These are phyloP conservation scores for Gari tellinella DNA, from an alignment of 2,888 invertebrate genomes.

Conservation along the genomic window DNA sequence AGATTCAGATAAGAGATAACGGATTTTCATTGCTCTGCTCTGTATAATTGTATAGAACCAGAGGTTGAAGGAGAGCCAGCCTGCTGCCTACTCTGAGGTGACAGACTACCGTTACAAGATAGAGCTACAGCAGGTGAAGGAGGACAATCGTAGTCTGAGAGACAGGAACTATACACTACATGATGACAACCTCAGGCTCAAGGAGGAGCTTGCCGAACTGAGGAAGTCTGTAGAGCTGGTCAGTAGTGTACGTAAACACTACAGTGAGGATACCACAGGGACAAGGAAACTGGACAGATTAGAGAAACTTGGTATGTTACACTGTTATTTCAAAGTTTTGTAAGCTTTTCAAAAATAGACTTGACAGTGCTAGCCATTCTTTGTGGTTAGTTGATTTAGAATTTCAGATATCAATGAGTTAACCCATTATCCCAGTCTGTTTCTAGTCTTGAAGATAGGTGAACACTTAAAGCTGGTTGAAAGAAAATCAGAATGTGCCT, in stretches of 20 bases:
- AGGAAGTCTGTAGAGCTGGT: constrained; percentile 56
- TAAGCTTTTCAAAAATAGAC: too few relatives aligned
- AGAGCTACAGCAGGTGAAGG: constrained; percentile 77
- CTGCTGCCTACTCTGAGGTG: constrained; percentile 52
- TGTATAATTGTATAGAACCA: too few relatives aligned
- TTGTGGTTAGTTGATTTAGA: too few relatives aligned
- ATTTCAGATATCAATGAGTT: too few relatives aligned
- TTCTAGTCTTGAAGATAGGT: too few relatives aligned
- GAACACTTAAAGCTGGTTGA: too few relatives aligned
- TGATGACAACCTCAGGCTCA: constrained; percentile 78
- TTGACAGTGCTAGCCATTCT: too few relatives aligned
- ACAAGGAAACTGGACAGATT: constrained; percentile 4
- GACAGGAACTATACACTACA: constrained; percentile 80
- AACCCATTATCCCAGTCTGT: too few relatives aligned
- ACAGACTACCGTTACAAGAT: constrained; percentile 63
- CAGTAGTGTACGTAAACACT: constrained; percentile 25
- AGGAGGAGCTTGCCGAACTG: constrained; percentile 66
- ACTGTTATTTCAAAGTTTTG: too few relatives aligned
- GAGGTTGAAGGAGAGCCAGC: constrained; percentile 56
- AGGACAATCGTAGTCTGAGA: constrained; percentile 75
- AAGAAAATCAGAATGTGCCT: too few relatives aligned
- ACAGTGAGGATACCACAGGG: constrained; percentile 23
- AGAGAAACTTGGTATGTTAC: constrained; percentile 10
- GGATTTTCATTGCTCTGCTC: too few relatives aligned
- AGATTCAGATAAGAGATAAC: too few relatives aligned